phyloP scores from a whole-genome alignment of 2,888 invertebrate species.

The Caenorhabditis macrosperma region DNA sequence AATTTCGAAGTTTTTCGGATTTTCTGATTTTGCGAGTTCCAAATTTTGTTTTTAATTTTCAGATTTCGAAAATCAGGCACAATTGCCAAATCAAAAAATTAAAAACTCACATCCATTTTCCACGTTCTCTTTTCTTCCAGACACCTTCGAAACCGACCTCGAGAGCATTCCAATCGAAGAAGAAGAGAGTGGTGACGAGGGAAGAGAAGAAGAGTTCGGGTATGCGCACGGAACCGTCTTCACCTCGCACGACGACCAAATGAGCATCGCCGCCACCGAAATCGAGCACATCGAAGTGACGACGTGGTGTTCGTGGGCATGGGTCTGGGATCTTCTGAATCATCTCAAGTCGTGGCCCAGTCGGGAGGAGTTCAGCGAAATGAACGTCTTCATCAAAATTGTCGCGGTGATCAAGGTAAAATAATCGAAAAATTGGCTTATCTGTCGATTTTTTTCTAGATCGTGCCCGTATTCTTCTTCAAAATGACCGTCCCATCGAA shows the following conservation, averaged over 20 bases:
- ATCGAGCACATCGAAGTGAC: slow-evolving; percentile 14
- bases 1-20: too few relatives aligned
- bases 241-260: slow-evolving; percentile 55
- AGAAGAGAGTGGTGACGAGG: slow-evolving; percentile 46
- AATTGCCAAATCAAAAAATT: too few relatives aligned
- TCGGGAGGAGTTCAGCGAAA: slow-evolving; percentile 44
- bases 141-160: slow-evolving; percentile 33
- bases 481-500: slow-evolving; percentile 84
- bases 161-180: slow-evolving; percentile 27
- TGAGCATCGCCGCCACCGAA: slow-evolving; percentile 36
- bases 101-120: too few relatives aligned
- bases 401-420: slow-evolving; percentile 37
- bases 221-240: slow-evolving; percentile 50
- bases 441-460: slow-evolving; percentile 42
- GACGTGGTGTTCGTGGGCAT: slow-evolving; percentile 36
- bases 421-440: neutral
- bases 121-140: slow-evolving; percentile 15
- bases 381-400: slow-evolving; percentile 38
- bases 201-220: slow-evolving; percentile 48
- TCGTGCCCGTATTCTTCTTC: slow-evolving; percentile 83
- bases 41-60: too few relatives aligned
- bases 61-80: too few relatives aligned
- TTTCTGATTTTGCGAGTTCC: too few relatives aligned
- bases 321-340: slow-evolving; percentile 45
- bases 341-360: slow-evolving; percentile 53